Evolutionary conservation across 2,888 invertebrate genomes (phyloP).

Genomic region (Lottia gigantea): DNA sequence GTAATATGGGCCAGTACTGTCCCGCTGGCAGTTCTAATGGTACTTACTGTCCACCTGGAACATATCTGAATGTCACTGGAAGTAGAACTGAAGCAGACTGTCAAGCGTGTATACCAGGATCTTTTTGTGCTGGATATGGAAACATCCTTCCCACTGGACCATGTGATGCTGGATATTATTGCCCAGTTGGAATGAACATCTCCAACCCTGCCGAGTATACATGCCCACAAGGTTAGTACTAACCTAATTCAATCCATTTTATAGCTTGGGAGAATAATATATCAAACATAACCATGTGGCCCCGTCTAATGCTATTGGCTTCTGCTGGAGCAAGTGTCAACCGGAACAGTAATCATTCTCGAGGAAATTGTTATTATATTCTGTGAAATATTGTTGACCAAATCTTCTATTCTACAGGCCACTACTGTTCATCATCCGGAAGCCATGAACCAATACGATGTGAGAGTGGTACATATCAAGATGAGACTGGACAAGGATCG

Average conservation of each 20-base stretch:
- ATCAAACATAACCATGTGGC: not conserved
- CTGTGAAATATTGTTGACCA: too few relatives aligned
- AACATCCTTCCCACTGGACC: slow-evolving; percentile 47
- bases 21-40: slow-evolving; percentile 50
- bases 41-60: slow-evolving; percentile 60
- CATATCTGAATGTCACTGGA: slow-evolving; percentile 59
- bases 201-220: slow-evolving; percentile 52
- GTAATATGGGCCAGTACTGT: slow-evolving; percentile 57
- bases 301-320: too few relatives aligned
- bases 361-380: too few relatives aligned
- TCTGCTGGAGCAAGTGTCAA: too few relatives aligned
- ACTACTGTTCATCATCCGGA: slow-evolving; percentile 54
- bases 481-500: slow-evolving; percentile 53
- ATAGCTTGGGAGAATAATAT: too few relatives aligned
- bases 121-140: slow-evolving; percentile 62
- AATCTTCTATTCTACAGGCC: slow-evolving; percentile 43
- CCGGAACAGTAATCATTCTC: too few relatives aligned
- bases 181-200: slow-evolving; percentile 56
- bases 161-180: slow-evolving; percentile 60
- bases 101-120: slow-evolving; percentile 52
- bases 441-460: slow-evolving; percentile 57
- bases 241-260: too few relatives aligned
- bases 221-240: slow-evolving; percentile 58
- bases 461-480: slow-evolving; percentile 61
- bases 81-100: slow-evolving; percentile 50